Conservation (phyloP, 2,888 invertebrate genomes). For the Latrodectus elegans region DNA sequence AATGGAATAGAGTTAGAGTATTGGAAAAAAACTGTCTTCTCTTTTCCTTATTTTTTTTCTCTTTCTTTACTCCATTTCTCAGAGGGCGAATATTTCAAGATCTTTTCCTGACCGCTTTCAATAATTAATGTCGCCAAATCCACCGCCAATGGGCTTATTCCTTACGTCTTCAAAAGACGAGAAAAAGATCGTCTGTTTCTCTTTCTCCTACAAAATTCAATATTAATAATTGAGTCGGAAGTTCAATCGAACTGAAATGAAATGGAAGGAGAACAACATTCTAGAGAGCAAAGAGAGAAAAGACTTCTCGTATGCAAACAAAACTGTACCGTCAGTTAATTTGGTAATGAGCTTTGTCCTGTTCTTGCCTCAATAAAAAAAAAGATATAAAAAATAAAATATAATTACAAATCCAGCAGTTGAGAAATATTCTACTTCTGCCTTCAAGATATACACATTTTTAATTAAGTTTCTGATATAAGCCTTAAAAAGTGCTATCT, state of each 20-base stretch:
- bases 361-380: neutral
- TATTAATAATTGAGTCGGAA: conserved; percentile 64
- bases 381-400: conserved; percentile 1
- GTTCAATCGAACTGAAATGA: neutral
- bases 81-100: conserved; percentile 12
- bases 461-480: too few species aligned
- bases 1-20: neutral
- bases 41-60: neutral
- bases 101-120: conserved; percentile 50
- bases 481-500: too few species aligned
- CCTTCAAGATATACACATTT: too few species aligned
- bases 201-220: conserved; percentile 48
- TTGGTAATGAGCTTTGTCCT: conserved; percentile 41
- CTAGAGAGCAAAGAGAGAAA: conserved; percentile 18
- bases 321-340: conserved; percentile 45
- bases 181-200: conserved; percentile 26
- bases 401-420: neutral
- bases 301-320: conserved; percentile 40
- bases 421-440: too few species aligned
- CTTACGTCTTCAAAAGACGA: conserved; percentile 23
- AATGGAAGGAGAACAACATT: neutral
- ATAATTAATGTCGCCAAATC: conserved; percentile 53
- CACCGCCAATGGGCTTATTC: neutral
- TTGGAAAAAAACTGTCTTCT: neutral
- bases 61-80: neutral